Evolutionary conservation across 1,140 invertebrate species (phyloP).

Genomic region (Drosophila triauraria): DNA sequence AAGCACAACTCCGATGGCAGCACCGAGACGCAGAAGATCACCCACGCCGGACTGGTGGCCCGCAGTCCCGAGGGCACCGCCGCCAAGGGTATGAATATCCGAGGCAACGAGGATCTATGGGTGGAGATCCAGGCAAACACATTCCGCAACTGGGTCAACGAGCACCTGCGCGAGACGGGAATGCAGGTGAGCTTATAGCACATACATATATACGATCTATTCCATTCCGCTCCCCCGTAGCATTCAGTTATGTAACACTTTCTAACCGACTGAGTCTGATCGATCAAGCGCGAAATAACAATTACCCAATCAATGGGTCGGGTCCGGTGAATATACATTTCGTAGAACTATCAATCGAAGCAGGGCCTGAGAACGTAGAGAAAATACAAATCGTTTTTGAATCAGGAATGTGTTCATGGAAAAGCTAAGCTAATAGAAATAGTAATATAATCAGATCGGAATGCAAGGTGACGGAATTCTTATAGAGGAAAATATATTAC

Average conservation of each 20-base stretch:
- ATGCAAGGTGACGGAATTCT: too few species aligned
- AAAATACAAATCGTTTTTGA: constrained; percentile 11
- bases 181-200: constrained; percentile 86
- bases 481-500: too few species aligned
- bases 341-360: constrained; percentile 39
- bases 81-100: constrained; percentile 96
- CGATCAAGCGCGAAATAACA: constrained; percentile 45
- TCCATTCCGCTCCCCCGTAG: constrained; percentile 14
- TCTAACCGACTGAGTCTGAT: constrained; percentile 47
- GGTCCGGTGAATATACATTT: constrained; percentile 14
- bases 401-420: constrained; percentile 10
- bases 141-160: constrained; percentile 99
- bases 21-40: constrained; percentile 86
- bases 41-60: constrained; percentile 91
- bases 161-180: constrained; percentile 91
- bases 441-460: background rate
- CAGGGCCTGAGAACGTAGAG: constrained; percentile 53
- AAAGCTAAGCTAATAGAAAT: background rate
- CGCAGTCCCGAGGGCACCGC: constrained; percentile 96
- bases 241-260: constrained; percentile 35
- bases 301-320: constrained; percentile 43
- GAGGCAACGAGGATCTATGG: constrained; percentile 97
- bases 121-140: constrained; percentile 98
- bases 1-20: constrained; percentile 84
- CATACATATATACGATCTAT: background rate